Conservation (phyloP, 2,797 vertebrate species). For the Valencia hispanica region DNA sequence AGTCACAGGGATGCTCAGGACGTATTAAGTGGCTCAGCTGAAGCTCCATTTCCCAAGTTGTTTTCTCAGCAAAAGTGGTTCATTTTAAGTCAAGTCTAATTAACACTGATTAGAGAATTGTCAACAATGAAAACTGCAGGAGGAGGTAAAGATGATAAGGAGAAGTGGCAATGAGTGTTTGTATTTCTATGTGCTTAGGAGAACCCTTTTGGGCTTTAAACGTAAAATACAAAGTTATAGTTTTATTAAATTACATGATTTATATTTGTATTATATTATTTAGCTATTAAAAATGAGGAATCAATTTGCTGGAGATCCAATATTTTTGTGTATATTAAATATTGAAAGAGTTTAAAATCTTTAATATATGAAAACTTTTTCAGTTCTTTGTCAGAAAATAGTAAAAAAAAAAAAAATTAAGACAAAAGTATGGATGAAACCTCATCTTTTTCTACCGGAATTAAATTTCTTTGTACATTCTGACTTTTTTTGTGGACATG, state of each 20-base stretch:
- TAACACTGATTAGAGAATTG: constrained; percentile 42
- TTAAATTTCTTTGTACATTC: too few relatives aligned
- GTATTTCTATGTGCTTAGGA: constrained; percentile 12
- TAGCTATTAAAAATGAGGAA: neutral
- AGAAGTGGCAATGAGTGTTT: neutral
- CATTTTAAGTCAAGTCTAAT: constrained; percentile 53
- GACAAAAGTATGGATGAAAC: neutral
- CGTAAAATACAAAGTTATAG: neutral
- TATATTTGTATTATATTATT: too few relatives aligned
- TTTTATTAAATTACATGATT: too few relatives aligned
- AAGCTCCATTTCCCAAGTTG: constrained; percentile 39
- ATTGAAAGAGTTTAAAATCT: neutral
- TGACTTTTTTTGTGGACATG: too few relatives aligned
- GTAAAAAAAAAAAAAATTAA: neutral
- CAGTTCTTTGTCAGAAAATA: neutral
- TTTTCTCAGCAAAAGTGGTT: constrained; percentile 50
- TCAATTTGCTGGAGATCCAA: neutral
- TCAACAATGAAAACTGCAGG: constrained; percentile 18
- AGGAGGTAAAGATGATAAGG: constrained; percentile 25
- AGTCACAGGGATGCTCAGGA: constrained; percentile 30
- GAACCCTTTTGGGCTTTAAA: neutral
- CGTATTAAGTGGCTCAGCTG: constrained; percentile 40
- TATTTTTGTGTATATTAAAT: neutral
- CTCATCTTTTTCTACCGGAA: neutral
- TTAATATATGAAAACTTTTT: neutral